phyloP scores from a whole-genome alignment of 30 jellyfish, hydroid and myxozoan species.

The Sanderia malayensis region DNA sequence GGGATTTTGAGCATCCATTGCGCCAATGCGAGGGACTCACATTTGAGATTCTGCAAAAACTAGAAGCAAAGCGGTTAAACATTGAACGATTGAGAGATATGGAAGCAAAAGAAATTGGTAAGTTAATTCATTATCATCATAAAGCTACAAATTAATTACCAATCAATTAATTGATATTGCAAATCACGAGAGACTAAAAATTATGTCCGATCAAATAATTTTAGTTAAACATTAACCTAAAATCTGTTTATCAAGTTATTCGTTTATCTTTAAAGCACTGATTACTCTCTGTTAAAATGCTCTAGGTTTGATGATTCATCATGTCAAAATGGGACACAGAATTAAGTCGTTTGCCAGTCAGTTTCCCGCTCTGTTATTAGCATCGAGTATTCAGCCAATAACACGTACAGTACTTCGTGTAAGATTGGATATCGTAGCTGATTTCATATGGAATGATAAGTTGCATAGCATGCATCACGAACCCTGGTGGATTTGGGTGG shows the following conservation, averaged over 20 bases:
- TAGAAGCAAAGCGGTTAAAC: conserved; percentile 71
- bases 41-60: conserved; percentile 70
- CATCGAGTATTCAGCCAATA: conserved; percentile 92
- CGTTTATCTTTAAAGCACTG: no score
- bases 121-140: no score
- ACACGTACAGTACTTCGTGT: conserved; percentile 96
- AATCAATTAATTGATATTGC: no score
- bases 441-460: conserved; percentile 94
- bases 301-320: conserved; percentile 82
- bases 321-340: conserved; percentile 80
- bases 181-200: no score
- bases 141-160: no score
- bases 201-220: no score
- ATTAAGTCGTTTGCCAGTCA: conserved; percentile 73
- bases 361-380: conserved; percentile 81
- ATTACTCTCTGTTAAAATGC: no score
- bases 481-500: conserved; percentile 99
- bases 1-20: conserved; percentile 97
- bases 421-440: conserved; percentile 73
- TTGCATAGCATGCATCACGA: conserved; percentile 88
- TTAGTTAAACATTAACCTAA: no score
- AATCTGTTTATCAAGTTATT: no score
- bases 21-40: conserved; percentile 86
- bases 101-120: conserved; percentile 93
- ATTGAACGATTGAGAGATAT: conserved; percentile 84